Evolutionary conservation across 1,140 invertebrate genomes (phyloP).

Genomic region (Dreissena rostriformis): DNA sequence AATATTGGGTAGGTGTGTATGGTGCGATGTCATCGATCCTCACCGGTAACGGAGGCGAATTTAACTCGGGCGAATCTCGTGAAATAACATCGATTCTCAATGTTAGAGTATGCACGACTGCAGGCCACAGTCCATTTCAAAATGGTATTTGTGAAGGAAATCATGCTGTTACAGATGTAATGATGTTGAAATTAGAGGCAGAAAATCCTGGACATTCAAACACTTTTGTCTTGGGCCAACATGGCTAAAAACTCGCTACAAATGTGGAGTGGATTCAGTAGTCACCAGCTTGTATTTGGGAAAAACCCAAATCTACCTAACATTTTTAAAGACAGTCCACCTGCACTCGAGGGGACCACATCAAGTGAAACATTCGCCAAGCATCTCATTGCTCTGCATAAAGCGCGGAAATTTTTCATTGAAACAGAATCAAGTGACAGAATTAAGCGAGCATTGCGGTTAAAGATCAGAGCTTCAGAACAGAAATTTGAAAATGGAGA

Average conservation of each 20-base stretch:
- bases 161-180: conserved; percentile 51
- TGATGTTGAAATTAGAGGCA: conserved; percentile 41
- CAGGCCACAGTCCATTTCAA: conserved; percentile 31
- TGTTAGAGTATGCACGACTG: conserved; percentile 13
- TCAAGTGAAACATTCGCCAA: conserved; percentile 45
- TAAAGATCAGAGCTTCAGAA: conserved; percentile 54
- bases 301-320: conserved; percentile 49
- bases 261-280: conserved; percentile 65
- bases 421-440: conserved; percentile 45
- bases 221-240: conserved; percentile 58
- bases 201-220: conserved; percentile 22
- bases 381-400: conserved; percentile 52
- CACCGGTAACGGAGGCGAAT: conserved; percentile 49
- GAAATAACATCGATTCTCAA: conserved; percentile 33
- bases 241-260: conserved; percentile 60
- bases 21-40: conserved; percentile 40
- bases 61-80: conserved; percentile 20
- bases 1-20: conserved; percentile 37
- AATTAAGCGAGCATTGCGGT: conserved; percentile 50
- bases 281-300: conserved; percentile 62
- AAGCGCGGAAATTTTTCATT: conserved; percentile 47
- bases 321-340: conserved; percentile 40
- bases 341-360: conserved; percentile 43
- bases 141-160: conserved; percentile 46
- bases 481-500: conserved; percentile 44